Evolutionary conservation across 2,797 vertebrate genomes (phyloP).

Genomic region (Leucoraja ocellata): DNA sequence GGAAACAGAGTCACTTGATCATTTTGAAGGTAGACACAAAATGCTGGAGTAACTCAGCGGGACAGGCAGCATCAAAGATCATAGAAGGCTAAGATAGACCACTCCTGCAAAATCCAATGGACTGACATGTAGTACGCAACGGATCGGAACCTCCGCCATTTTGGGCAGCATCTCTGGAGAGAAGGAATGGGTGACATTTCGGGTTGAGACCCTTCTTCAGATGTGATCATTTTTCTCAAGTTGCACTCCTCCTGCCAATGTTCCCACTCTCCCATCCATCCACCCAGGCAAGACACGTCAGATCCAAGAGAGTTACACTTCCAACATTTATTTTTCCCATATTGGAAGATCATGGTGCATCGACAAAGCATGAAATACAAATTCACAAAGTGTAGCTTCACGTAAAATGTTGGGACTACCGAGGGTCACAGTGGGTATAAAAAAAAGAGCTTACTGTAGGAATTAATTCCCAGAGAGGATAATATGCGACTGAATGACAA

Average conservation of each 20-base stretch:
- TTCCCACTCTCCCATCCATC: neutral
- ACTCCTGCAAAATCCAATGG: too few species aligned
- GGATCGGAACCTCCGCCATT: too few species aligned
- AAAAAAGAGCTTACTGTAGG: neutral
- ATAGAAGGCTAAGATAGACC: too few species aligned
- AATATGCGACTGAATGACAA: neutral
- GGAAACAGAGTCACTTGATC: neutral
- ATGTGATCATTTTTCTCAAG: too few species aligned
- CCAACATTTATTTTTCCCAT: constrained; percentile 24
- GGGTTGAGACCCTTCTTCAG: too few species aligned
- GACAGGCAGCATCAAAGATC: too few species aligned
- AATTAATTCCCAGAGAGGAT: neutral
- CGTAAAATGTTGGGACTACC: neutral
- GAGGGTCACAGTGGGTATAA: neutral
- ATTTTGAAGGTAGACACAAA: neutral
- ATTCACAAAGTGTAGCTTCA: constrained; percentile 35
- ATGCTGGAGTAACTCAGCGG: too few species aligned
- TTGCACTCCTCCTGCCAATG: neutral
- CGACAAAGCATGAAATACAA: constrained; percentile 37
- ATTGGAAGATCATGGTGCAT: constrained; percentile 34
- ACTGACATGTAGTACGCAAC: too few species aligned
- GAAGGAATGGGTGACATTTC: too few species aligned
- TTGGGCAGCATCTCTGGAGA: too few species aligned
- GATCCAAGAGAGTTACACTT: constrained; percentile 22
- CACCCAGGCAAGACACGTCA: constrained; percentile 7